Evolutionary conservation across 2,113 vertebrate species (phyloP).

Genomic region (Tychaedon coryphoeus): DNA sequence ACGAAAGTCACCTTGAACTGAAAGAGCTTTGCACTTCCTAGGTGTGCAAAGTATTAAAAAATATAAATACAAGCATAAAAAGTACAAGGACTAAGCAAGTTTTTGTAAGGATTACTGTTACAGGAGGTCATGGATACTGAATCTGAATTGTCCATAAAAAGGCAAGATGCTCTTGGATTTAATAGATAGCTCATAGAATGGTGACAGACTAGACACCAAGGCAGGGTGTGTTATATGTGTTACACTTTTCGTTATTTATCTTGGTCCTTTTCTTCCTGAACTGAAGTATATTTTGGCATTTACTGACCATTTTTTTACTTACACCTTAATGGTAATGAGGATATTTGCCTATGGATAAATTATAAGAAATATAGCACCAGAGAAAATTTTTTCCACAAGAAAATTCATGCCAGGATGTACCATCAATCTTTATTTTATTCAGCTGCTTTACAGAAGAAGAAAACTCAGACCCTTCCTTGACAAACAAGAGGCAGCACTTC

Average conservation of each 20-base stretch:
- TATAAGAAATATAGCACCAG: background rate
- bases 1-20: background rate
- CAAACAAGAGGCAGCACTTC: background rate
- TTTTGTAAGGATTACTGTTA: background rate
- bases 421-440: background rate
- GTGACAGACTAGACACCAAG: background rate
- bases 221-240: background rate
- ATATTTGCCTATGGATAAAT: background rate
- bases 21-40: background rate
- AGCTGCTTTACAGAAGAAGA: background rate
- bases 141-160: background rate
- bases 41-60: background rate
- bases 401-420: background rate
- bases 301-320: background rate
- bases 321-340: accelerated
- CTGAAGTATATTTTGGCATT: background rate
- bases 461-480: background rate
- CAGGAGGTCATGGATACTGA: background rate
- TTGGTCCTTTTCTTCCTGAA: background rate
- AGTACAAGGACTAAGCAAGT: background rate
- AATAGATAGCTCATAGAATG: background rate
- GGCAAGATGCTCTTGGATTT: background rate
- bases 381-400: background rate
- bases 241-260: background rate
- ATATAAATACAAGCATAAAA: background rate